phyloP scores from a whole-genome alignment of 2,797 vertebrate genomes.

The Periophthalmus magnuspinnatus region DNA sequence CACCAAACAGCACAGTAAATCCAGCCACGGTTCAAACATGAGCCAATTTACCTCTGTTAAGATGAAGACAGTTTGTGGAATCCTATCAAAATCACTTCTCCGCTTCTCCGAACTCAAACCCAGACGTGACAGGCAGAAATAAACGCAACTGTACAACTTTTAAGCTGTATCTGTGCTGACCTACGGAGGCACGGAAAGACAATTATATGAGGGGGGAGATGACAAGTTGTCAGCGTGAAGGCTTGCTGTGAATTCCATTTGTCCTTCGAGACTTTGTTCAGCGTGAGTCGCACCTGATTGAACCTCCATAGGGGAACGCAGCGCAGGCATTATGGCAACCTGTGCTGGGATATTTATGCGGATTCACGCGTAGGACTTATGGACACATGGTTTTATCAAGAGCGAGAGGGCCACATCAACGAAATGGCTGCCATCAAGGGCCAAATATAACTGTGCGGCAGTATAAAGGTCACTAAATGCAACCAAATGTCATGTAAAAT shows the following conservation, averaged over 20 bases:
- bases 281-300: slow-evolving; percentile 66
- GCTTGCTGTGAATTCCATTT: slow-evolving; percentile 65
- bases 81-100: slow-evolving; percentile 8
- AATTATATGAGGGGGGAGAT: slow-evolving; percentile 61
- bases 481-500: too few species aligned
- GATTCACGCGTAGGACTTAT: background rate
- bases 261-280: slow-evolving; percentile 61
- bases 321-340: slow-evolving; percentile 17
- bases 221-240: slow-evolving; percentile 60
- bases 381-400: background rate
- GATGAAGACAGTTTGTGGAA: background rate
- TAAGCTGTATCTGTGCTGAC: slow-evolving; percentile 46
- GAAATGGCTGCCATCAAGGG: too few species aligned
- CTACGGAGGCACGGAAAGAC: slow-evolving; percentile 56
- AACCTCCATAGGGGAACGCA: slow-evolving; percentile 46
- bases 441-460: too few species aligned
- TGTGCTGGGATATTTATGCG: background rate
- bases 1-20: background rate
- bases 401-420: too few species aligned
- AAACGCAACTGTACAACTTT: slow-evolving; percentile 36
- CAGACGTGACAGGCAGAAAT: slow-evolving; percentile 40
- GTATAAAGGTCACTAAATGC: too few species aligned
- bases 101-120: slow-evolving; percentile 13
- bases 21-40: slow-evolving; percentile 1
- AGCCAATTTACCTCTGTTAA: background rate